A percentile compares a stretch with the other conserved stretches of the same genome.
phyloP scores from a whole-genome alignment of 1,140 invertebrate genomes.

The Vollenhovia emeryi region DNA sequence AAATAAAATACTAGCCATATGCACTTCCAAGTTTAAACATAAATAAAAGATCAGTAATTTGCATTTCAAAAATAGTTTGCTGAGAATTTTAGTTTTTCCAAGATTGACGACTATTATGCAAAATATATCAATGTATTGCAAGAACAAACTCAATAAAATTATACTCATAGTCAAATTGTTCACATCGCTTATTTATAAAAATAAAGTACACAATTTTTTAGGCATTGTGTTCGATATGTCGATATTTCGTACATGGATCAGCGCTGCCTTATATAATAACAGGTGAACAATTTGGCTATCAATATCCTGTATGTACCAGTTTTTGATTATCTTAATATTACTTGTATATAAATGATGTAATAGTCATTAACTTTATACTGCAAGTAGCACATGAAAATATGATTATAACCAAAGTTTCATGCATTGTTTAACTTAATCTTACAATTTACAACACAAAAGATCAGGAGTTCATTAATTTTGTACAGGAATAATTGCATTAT shows the following conservation, averaged over 20 bases:
- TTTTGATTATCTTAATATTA: constrained; percentile 51
- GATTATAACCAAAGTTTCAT: constrained; percentile 48
- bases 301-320: constrained; percentile 1
- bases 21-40: constrained; percentile 14
- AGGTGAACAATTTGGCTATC: constrained; percentile 42
- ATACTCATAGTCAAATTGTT: constrained; percentile 62
- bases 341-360: constrained; percentile 13
- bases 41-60: not conserved
- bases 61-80: constrained; percentile 9
- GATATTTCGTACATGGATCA: not conserved
- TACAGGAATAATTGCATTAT: constrained; percentile 34
- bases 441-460: constrained; percentile 49
- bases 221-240: constrained; percentile 1
- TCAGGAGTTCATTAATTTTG: constrained; percentile 17
- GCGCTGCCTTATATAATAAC: not conserved
- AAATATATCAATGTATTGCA: not conserved
- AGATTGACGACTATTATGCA: not conserved
- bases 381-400: constrained; percentile 18
- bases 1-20: not conserved
- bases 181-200: constrained; percentile 16
- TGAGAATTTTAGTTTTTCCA: not conserved
- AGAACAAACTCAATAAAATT: constrained; percentile 33
- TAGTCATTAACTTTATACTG: constrained; percentile 17
- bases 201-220: not conserved
- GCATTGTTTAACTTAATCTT: constrained; percentile 42